Evolutionary conservation across 2,797 vertebrate species (phyloP).

Genomic region (Triplophysa yarkandensis): DNA sequence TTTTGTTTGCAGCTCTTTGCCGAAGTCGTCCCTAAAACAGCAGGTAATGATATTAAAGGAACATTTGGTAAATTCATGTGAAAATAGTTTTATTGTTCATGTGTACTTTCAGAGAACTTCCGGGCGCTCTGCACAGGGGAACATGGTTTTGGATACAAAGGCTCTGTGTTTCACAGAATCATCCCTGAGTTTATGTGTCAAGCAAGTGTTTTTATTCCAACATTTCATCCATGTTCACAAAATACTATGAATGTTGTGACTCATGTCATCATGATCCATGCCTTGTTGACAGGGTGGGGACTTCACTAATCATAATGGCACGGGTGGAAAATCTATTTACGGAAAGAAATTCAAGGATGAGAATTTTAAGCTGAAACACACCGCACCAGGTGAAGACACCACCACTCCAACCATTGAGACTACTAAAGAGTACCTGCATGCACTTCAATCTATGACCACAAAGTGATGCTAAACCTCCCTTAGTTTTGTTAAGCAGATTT

Average conservation of each 20-base stretch:
- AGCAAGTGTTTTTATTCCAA: constrained; percentile 73
- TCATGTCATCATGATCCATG: not conserved
- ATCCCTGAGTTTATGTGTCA: constrained; percentile 98
- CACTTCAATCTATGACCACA: constrained; percentile 59
- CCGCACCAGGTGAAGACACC: constrained; percentile 81
- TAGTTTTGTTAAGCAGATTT: constrained; percentile 51
- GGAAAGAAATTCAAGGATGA: constrained; percentile 91
- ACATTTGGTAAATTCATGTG: not conserved
- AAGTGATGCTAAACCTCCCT: constrained; percentile 66
- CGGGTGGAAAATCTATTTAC: constrained; percentile 94
- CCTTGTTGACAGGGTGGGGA: constrained; percentile 83
- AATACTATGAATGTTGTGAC: not conserved
- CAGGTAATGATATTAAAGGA: constrained; percentile 73
- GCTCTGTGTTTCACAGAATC: constrained; percentile 91
- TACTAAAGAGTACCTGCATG: not conserved
- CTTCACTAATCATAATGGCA: constrained; percentile 92
- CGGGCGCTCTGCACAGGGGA: constrained; percentile 89
- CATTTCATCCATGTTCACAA: too few relatives aligned
- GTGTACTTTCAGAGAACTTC: constrained; percentile 84
- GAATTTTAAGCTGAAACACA: constrained; percentile 91
- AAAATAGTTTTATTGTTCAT: not conserved
- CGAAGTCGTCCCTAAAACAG: constrained; percentile 90
- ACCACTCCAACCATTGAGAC: not conserved
- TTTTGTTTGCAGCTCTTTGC: constrained; percentile 82
- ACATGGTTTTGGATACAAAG: constrained; percentile 91